Evolutionary conservation across 64 coral and sea anemone genomes (phyloP).

Genomic region (Trachythela sp.): DNA sequence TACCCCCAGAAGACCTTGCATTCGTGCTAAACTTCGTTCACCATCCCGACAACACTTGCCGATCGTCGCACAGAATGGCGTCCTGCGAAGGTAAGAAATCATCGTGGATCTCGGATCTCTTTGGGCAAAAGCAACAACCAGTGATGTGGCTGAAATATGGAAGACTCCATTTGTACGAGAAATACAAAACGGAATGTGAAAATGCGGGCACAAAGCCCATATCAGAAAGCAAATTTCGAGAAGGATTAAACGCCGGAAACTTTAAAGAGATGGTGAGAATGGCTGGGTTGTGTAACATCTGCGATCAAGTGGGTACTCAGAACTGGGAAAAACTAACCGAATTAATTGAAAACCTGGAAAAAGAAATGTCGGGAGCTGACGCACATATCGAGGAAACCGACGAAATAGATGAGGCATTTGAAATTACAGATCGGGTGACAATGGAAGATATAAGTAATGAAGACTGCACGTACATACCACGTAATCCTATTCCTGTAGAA

Average conservation of each 20-base stretch:
- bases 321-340: slow-evolving; percentile 40
- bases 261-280: slow-evolving; percentile 49
- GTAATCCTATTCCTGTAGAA: background rate
- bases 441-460: background rate
- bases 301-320: slow-evolving; percentile 36
- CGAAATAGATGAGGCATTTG: background rate
- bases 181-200: slow-evolving; percentile 29
- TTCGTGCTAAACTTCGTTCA: slow-evolving; percentile 44
- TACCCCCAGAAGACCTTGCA: slow-evolving; percentile 35
- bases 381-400: background rate
- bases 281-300: slow-evolving; percentile 46
- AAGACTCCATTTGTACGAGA: slow-evolving; percentile 19
- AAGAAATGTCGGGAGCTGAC: background rate
- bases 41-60: slow-evolving; percentile 25
- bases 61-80: slow-evolving; percentile 45
- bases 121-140: slow-evolving; percentile 34
- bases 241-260: slow-evolving; percentile 47
- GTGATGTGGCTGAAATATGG: slow-evolving; percentile 50
- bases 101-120: slow-evolving; percentile 43
- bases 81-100: slow-evolving; percentile 28
- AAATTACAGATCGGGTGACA: background rate
- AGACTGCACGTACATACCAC: background rate
- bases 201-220: slow-evolving; percentile 23
- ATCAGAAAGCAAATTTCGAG: slow-evolving; percentile 13
- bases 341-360: slow-evolving; percentile 7